Evolutionary conservation across 2,888 invertebrate species (phyloP), one percentile per base, ranked within the genome.

Genomic region (Emmelina monodactyla): DNA sequence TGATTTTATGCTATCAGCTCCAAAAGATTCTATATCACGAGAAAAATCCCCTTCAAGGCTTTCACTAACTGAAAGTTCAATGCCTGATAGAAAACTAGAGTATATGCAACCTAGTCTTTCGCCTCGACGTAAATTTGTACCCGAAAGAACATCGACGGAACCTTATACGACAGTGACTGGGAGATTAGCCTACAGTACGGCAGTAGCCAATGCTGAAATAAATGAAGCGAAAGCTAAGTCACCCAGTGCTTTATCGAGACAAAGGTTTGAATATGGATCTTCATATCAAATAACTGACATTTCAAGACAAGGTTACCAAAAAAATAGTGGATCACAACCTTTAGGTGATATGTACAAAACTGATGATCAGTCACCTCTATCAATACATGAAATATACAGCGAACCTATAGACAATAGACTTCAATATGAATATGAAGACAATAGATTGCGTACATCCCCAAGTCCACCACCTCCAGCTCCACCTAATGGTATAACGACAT

Each of bases 391-490:
- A 53, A 68, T 85, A 22, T 82, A 88, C 53, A 87, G 87, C 28
- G 81, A 86, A 38, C 63, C 82, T 34, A 45, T 53, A 45, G 65
- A 76, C 37, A 72, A 66, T 14, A 65, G 70, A 45, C 46, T 78
- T 14, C 82, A 82, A 43, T 58, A 83, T 33, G 69, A 62, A 44
- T 83, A 78, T 46, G 72, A 80, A 15, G 82, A 83, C 46, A 73
- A 62, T 44, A 72, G 82, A 50, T 44, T 66, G 45, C 54, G 61
- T 41, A 72, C 72, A 38, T 85, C 87, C 15, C 86, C 88, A 0
- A 89, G 89, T 58, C 91, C 91, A 2, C 91, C 91, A 2, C 92
- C 92, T 2, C 92, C 92, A 15, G 91, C 92, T 0, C 91, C 92
- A 1, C 85, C 85, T 38, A 89, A 89, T 58, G 82, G 83, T 13